phyloP scores from a whole-genome alignment of 2,113 vertebrate genomes.

The Plectropomus leopardus region DNA sequence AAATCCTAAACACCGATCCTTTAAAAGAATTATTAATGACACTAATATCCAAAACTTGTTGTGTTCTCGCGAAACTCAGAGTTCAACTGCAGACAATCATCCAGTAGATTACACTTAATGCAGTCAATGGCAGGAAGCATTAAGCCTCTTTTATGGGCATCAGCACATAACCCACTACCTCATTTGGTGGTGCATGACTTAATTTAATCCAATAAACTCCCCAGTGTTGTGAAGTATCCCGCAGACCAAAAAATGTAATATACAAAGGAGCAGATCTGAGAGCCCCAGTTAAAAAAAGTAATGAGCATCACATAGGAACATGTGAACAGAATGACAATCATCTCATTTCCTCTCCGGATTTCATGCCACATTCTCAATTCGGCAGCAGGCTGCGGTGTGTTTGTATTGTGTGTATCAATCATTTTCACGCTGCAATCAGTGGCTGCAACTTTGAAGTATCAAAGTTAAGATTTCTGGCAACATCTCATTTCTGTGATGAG shows the following conservation, averaged over 20 bases:
- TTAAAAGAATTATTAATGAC: conserved; percentile 11
- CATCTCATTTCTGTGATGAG: not conserved
- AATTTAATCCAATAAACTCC: conserved; percentile 38
- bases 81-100: conserved; percentile 2
- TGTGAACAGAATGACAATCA: conserved; percentile 53
- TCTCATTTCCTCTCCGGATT: conserved; percentile 17
- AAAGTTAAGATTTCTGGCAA: conserved; percentile 13
- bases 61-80: not conserved
- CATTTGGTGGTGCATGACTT: conserved; percentile 32
- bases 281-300: conserved; percentile 17
- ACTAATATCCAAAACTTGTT: not conserved
- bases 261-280: conserved; percentile 31
- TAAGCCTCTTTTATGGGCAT: conserved; percentile 18
- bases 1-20: too few species aligned
- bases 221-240: conserved; percentile 26
- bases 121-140: conserved; percentile 12
- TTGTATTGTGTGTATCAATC: conserved; percentile 23
- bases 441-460: not conserved
- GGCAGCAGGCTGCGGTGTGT: conserved; percentile 5
- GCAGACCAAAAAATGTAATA: conserved; percentile 4
- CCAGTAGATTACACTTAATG: conserved; percentile 23
- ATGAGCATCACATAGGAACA: conserved; percentile 17
- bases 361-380: conserved; percentile 12
- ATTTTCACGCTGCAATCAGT: conserved; percentile 20
- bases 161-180: conserved; percentile 20